Base-by-base conservation (phyloP, 1,140 invertebrate genomes). In the Saccostrea glomerata region DNA sequence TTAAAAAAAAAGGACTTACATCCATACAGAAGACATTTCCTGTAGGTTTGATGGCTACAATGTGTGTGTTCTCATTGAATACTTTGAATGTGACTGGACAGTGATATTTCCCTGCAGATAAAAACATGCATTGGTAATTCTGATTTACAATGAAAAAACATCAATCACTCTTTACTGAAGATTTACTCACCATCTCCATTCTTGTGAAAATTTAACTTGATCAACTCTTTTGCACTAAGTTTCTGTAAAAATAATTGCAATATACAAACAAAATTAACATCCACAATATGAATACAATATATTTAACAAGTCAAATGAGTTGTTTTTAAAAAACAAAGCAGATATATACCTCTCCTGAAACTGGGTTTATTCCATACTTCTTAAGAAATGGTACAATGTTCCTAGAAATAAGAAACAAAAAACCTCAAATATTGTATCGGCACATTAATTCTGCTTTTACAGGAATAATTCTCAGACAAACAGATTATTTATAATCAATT, bases 1-100 rank as follows among this genome's bases (percentile, higher is more conserved):
- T 36, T 58, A 15, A 17, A 63, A 63, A 20, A 63, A 63, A n/a
- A 17, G n/a, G 54, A 91, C 88, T 91, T 94, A 97, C 97, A 94
- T 99, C 99, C 95, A 97, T 97, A 0, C 97, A 98, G 95, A 97
- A 99, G 0, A 99, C 98, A 97, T 99, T 99, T 82, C 99, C 99
- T 77, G 98, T 99, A 9, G 96, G 97, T 89, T 96, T 97, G 89
- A 99, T 97, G 3, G 98, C 97, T 55, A 99, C 98, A 95, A 99
- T 98, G 92, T 99, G 97, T 40, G 98, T 98, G 94, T 98, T 98
- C 93, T 98, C 98, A n/a, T 98, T 98, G 92, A 99, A 99, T 0
- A 97, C 95, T 95, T 99, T 99, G 93, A 97, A 99, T 63, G 99
- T 96, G 9, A 99, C 98, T 12, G 99, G 99, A 93, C 99, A 99